Percentiles rank a stretch among this genome's conserved stretches.
phyloP scores from a whole-genome alignment of 2,113 vertebrate species.

The Aptenodytes patagonicus region DNA sequence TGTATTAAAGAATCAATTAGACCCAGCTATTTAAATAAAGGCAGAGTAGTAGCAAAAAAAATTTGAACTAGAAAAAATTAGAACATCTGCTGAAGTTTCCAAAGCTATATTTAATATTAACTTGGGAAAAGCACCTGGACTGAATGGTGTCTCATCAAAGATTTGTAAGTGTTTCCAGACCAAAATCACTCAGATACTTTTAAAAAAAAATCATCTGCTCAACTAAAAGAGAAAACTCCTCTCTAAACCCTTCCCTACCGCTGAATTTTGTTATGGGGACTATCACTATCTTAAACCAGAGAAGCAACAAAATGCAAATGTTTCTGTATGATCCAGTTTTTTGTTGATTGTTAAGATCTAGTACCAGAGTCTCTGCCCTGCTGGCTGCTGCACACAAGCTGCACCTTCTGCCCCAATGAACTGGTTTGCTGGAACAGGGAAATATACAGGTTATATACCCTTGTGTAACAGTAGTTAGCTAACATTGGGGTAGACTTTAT shows the following conservation, averaged over 20 bases:
- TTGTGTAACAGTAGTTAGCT: background rate
- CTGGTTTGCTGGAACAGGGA: background rate
- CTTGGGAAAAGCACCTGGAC: constrained; percentile 50
- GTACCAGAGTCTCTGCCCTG: background rate
- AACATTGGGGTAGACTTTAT: background rate
- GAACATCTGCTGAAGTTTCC: constrained; percentile 51
- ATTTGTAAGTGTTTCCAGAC: constrained; percentile 3
- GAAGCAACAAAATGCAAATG: background rate
- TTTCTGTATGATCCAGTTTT: background rate
- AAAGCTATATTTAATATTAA: constrained; percentile 36
- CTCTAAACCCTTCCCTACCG: background rate
- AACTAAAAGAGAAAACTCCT: background rate
- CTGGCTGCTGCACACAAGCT: background rate
- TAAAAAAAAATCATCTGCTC: background rate
- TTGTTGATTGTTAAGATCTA: background rate
- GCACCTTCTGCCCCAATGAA: background rate
- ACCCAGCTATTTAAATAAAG: constrained; percentile 25
- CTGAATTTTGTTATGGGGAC: background rate
- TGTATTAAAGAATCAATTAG: constrained; percentile 11
- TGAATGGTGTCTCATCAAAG: constrained; percentile 27
- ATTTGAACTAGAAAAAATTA: background rate
- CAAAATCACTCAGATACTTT: background rate
- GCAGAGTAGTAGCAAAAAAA: background rate
- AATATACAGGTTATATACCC: background rate
- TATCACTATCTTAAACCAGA: background rate